Evolutionary conservation across 2,113 vertebrate species (phyloP), one percentile per base, ranked within the genome.

Genomic region (Gopherus evgoodei): DNA sequence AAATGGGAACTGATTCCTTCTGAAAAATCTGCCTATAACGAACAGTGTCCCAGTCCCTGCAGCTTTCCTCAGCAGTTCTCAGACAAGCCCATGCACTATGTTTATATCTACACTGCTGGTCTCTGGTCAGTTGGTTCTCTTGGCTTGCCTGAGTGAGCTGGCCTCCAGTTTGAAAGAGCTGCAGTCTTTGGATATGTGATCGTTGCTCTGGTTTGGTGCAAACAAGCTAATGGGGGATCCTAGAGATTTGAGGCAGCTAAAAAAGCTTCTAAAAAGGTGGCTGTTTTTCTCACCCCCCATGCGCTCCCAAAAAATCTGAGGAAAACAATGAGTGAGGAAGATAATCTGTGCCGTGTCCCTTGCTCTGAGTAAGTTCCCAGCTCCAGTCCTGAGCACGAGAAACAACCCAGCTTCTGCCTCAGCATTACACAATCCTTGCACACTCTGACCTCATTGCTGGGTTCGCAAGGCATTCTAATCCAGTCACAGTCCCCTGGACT

Each of bases 211-310:
- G 27, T 84, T 83, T 1, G 3, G 38, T 6, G 25, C 0, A 0
- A 21, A 12, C 44, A 25, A 93, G 31, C 35, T 31, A 81, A 25
- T 29, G 0, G 81, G 50, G 31, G 75, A 38, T 87, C 42, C 11
- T 0, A 0, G 54, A 17, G 81, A 1, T 44, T 16, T 59, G 13
- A 22, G 75, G 14, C 11, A 91, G 8, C 29, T 83, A 0, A 0
- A 56, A 29, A 10, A 10, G 12, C 25, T 27, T 44, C 13, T 87
- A 57, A 22, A 13, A 0, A 27, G 24, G 24, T 19, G 13, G 11
- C n/a, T 91, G 42, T 4, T 49, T 88, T 76, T 0, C 0, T 27
- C 14, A 5, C 19, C 3, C 42, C 11, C 7, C 22, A 25, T 49
- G 38, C 29, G 78, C 4, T 38, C 5, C 29, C 12, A 84, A 93